Percentiles rank a stretch among this genome's conserved stretches.
phyloP scores from a whole-genome alignment of 2,113 vertebrate species.

The Marmota flaviventris region DNA sequence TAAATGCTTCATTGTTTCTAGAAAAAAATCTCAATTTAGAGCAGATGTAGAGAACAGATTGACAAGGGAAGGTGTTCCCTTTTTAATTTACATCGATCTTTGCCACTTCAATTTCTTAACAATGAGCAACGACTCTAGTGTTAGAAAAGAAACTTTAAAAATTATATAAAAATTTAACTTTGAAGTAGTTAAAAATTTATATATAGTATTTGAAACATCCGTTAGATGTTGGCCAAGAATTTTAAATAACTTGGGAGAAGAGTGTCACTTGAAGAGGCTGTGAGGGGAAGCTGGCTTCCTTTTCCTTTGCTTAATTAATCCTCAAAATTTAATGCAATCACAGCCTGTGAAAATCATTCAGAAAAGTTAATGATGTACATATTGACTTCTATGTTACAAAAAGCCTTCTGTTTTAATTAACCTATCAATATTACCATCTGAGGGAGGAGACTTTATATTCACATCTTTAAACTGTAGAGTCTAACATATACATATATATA shows the following conservation, averaged over 20 bases:
- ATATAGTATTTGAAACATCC: conserved; percentile 15
- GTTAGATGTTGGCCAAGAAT: conserved; percentile 29
- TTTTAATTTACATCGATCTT: not conserved
- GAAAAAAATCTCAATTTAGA: not conserved
- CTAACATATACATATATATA: conserved; percentile 9
- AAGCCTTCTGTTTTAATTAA: conserved; percentile 41
- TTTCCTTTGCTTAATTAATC: conserved; percentile 12
- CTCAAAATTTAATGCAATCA: conserved; percentile 25
- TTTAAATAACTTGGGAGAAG: conserved; percentile 42
- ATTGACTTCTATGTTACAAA: conserved; percentile 53
- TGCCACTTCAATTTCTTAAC: not conserved
- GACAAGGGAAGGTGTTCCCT: not conserved
- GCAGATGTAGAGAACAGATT: not conserved
- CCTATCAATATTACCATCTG: conserved; percentile 27
- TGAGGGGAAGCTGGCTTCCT: not conserved
- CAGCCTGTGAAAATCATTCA: conserved; percentile 50
- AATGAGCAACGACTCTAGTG: not conserved
- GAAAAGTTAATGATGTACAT: conserved; percentile 44
- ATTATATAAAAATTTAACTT: not conserved
- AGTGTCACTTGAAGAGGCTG: not conserved
- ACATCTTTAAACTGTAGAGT: not conserved
- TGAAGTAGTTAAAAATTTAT: not conserved
- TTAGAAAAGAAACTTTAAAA: not conserved
- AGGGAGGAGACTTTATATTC: not conserved
- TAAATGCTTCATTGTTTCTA: not conserved